These are phyloP conservation scores for Nyctibius grandis DNA, from an alignment of 2,797 vertebrate species.

Conservation along the genomic window DNA sequence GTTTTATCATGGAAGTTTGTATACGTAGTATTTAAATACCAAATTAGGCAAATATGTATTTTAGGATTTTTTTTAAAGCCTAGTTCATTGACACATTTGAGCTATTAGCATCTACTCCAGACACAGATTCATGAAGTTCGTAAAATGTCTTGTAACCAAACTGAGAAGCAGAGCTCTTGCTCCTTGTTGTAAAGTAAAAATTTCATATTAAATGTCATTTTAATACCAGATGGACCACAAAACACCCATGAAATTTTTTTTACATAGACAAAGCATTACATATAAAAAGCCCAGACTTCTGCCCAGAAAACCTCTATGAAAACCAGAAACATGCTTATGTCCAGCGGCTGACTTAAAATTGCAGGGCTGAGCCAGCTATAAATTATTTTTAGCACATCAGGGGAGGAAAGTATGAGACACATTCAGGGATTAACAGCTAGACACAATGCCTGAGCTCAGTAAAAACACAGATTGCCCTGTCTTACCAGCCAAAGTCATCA, in stretches of 20 bases:
- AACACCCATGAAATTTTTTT: background rate
- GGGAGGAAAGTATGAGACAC: background rate
- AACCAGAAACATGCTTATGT: background rate
- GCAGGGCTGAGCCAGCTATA: background rate
- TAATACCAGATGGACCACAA: background rate
- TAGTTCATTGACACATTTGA: background rate
- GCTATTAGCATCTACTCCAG: background rate
- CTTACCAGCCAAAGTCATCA: background rate
- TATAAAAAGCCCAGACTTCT: background rate
- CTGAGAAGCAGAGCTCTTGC: background rate
- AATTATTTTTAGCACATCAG: background rate
- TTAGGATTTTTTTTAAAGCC: constrained; percentile 9
- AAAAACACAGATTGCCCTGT: background rate
- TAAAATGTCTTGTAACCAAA: constrained; percentile 26
- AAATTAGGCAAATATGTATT: constrained; percentile 1
- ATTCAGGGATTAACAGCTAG: background rate
- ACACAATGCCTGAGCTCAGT: background rate
- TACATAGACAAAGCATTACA: background rate
- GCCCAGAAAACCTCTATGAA: background rate
- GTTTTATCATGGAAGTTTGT: background rate
- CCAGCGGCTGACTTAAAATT: background rate
- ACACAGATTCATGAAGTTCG: background rate
- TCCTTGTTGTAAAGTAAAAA: background rate
- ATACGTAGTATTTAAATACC: background rate
- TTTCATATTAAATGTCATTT: background rate